Conservation (phyloP, 2,113 vertebrate species). For the Hippopotamus amphibius region DNA sequence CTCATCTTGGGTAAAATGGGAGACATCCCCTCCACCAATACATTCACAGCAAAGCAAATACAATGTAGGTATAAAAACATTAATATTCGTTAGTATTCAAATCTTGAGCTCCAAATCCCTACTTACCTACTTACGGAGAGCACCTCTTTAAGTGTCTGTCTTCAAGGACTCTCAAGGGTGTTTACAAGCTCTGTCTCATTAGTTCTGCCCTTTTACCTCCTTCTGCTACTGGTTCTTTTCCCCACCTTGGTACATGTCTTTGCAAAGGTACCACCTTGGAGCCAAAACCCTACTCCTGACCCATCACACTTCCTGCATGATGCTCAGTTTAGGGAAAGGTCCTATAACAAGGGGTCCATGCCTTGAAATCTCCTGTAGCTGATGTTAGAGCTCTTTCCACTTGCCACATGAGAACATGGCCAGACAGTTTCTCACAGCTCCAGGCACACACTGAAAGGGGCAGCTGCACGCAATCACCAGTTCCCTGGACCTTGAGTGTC, state of each 20-base stretch:
- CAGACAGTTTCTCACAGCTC: not conserved
- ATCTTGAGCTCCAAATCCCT: not conserved
- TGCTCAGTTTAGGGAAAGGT: not conserved
- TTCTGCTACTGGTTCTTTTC: not conserved
- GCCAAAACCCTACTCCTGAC: not conserved
- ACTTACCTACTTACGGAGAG: not conserved
- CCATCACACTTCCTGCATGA: not conserved
- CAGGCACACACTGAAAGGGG: not conserved
- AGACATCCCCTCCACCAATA: not conserved
- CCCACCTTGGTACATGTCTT: not conserved
- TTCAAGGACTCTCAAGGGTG: not conserved
- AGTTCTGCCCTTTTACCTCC: not conserved
- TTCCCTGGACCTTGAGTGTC: not conserved
- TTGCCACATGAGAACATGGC: not conserved
- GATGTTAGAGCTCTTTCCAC: not conserved
- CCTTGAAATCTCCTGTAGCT: not conserved
- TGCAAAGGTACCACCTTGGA: not conserved
- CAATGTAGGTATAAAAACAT: not conserved
- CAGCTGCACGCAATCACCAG: not conserved
- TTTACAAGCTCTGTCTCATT: not conserved
- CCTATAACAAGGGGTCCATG: not conserved
- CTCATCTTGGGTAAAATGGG: not conserved
- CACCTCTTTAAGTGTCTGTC: not conserved
- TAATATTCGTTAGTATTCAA: not conserved
- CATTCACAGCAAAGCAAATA: not conserved